Percentiles rank a stretch among this genome's conserved stretches.
These are phyloP conservation scores for Clavelina lepadiformis DNA, from an alignment of 23 tunicate genomes.

Conservation along the genomic window DNA sequence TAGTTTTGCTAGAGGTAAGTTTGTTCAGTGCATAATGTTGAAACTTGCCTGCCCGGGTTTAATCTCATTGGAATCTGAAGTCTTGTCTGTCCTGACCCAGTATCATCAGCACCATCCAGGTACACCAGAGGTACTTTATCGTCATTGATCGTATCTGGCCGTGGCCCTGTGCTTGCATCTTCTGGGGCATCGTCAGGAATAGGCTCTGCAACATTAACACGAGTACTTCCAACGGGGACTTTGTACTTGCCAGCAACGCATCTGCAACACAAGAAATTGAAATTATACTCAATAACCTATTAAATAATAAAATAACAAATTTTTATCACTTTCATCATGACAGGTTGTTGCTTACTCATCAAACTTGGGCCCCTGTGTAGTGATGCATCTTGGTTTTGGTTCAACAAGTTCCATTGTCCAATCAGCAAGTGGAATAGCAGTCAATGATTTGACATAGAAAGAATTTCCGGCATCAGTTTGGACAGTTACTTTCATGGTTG, in stretches of 20 bases:
- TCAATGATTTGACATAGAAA: conserved; percentile 50
- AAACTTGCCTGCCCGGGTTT: conserved; percentile 48
- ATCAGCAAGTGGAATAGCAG: conserved; percentile 43
- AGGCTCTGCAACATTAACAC: background rate
- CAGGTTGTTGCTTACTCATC: conserved; percentile 19
- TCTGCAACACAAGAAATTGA: conserved; percentile 8
- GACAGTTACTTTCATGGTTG: conserved; percentile 36
- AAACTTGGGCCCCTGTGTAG: conserved; percentile 42
- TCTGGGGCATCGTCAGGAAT: background rate
- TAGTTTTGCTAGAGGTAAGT: background rate
- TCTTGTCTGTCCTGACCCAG: conserved; percentile 3
- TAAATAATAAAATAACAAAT: background rate
- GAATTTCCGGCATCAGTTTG: conserved; percentile 37
- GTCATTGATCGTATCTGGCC: conserved; percentile 11
- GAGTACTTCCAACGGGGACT: conserved; percentile 18
- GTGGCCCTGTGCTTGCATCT: background rate
- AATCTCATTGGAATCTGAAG: conserved; percentile 55
- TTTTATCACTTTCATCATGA: background rate
- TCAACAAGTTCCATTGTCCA: conserved; percentile 85
- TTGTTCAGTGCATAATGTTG: background rate
- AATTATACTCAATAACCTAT: background rate
- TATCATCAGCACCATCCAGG: conserved; percentile 15
- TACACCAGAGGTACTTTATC: conserved; percentile 17
- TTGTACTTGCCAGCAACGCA: conserved; percentile 32
- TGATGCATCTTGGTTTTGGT: conserved; percentile 57